Evolutionary conservation across 2,113 vertebrate genomes (phyloP).

Genomic region (Neofelis nebulosa): DNA sequence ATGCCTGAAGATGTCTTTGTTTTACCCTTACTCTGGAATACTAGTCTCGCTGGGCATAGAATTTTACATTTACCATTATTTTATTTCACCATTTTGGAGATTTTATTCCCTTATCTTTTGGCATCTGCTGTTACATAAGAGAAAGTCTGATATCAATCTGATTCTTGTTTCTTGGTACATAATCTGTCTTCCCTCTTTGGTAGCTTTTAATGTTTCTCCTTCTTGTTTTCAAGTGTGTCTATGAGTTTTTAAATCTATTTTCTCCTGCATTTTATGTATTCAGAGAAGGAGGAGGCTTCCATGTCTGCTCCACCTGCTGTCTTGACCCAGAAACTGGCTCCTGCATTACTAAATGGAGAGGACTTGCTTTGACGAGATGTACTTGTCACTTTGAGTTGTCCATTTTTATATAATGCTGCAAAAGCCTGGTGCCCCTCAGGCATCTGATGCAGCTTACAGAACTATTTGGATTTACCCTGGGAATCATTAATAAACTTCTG

Average conservation of each 20-base stretch:
- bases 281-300: not conserved
- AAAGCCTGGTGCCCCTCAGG: not conserved
- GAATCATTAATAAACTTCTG: not conserved
- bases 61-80: not conserved
- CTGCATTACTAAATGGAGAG: too few species aligned
- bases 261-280: not conserved
- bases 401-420: not conserved
- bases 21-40: not conserved
- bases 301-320: not conserved
- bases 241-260: not conserved
- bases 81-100: not conserved
- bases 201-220: not conserved
- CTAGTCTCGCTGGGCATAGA: not conserved
- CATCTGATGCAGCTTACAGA: not conserved
- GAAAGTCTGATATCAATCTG: not conserved
- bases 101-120: not conserved
- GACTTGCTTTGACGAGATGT: not conserved
- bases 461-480: not conserved
- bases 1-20: not conserved
- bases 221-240: conserved; percentile 9
- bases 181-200: not conserved
- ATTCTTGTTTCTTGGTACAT: not conserved
- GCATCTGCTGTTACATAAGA: not conserved
- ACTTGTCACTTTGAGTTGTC: not conserved
- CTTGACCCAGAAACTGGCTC: not conserved